Evolutionary conservation across 2,888 invertebrate species (phyloP), one percentile per base, ranked within the genome.

Genomic region (Cheilosia pagana): DNA sequence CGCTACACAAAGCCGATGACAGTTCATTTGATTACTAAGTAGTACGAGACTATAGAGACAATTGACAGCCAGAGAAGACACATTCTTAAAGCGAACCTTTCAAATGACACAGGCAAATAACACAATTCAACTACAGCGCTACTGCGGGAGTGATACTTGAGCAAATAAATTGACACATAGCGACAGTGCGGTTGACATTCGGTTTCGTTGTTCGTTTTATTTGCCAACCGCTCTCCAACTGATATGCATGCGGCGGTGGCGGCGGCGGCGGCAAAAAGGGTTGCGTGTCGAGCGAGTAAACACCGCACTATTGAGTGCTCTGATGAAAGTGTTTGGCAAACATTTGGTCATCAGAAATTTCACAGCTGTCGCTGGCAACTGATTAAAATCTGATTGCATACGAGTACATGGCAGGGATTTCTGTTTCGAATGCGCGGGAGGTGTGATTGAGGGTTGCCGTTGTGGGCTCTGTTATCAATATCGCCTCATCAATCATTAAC

Each of bases 251-350:
- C 67, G 31, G 52, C 39, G 19, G 25, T n/a, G n/a, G n/a, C n/a
- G n/a, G n/a, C n/a, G n/a, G n/a, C 67, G 35, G 45, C 39, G 21
- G 21, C 19, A 31, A 25, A 82, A 83, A 83, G 82, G 82, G 77
- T 83, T 83, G 62, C 16, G 67, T 41, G 72, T 23, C 31, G 25
- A 76, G 57, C 25, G 45, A 52, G 78, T 45, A 83, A 83, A 83
- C 63, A 81, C 21, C 35, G 48, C 57, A 28, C 52, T 8, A 55
- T n/a, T n/a, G 52, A 68, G 67, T 57, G 43, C 68, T 63, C 68
- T 57, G 78, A 78, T 78, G 63, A 83, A 83, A 83, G 78, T 83
- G 83, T 78, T 83, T 83, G 74, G 83, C 63, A 83, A 83, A 78
- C 78, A 83, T 83, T 83, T 83, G 78, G 75, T 83, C 74, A 65